Base-by-base conservation (phyloP, 2,888 invertebrate genomes). In the Lordiphosa andalusiaca region DNA sequence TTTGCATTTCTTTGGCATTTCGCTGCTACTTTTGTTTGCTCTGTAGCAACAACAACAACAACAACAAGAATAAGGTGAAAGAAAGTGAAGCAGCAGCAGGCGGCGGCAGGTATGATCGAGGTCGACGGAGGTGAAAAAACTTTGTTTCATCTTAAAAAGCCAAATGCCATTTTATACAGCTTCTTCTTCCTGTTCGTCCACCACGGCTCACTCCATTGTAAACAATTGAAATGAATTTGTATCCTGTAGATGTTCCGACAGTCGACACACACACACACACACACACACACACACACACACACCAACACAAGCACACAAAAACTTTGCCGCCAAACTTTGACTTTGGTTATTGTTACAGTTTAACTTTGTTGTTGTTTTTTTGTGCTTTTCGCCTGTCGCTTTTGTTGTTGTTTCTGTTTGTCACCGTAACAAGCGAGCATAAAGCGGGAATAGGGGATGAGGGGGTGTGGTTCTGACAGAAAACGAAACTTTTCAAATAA, bases 291-390 rank as follows among this genome's bases (percentile, higher is more conserved):
- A 66, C 9, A 40, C 33, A 42, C 48, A 52, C 40, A 13, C 21
- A 48, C 35, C 40, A 35, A 60, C 40, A 50, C 55, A 66, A 16
- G 40, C 52, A 48, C 54, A 33, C 63, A 63, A 76, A 69, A 77
- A 81, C 72, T 77, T 77, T 81, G 78, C 82, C 78, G 71, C 68
- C 84, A 67, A 84, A 84, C 78, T 82, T 82, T 78, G 84, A 84
- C 76, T 77, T 82, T 80, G 80, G 84, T 83, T 83, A 80, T 82
- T 78, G 84, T 80, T 76, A 78, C 82, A 82, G 82, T 84, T 84
- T 70, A 76, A 83, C 80, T 82, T 78, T 78, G 81, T 75, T 77
- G 71, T 69, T 38, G 30, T 39, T 16, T 21, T 42, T 16, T 33
- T 50, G 30, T 30, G 25, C 40, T 19, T 39, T 39, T 39, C 33